Percentiles rank a stretch among this genome's conserved stretches.
Evolutionary conservation across 2,888 invertebrate genomes (phyloP).

Genomic region (Miltochrista miniata): DNA sequence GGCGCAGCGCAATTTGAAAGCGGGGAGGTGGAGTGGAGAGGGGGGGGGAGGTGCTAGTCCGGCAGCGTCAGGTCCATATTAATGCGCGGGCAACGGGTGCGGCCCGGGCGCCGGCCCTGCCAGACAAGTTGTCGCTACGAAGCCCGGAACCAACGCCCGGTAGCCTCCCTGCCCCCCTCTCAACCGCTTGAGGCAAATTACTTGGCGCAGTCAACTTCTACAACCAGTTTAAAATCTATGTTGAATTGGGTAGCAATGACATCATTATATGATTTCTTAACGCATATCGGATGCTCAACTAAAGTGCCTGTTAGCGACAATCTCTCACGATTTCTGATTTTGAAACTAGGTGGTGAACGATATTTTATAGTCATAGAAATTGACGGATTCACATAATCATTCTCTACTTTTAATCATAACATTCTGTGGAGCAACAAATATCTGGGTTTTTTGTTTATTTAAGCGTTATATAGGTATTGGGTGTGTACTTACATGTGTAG

Average conservation of each 20-base stretch:
- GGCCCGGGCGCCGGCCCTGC: conserved; percentile 58
- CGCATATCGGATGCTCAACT: background rate
- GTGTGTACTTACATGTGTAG: too few species aligned
- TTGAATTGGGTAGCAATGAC: conserved; percentile 42
- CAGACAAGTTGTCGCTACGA: conserved; percentile 80
- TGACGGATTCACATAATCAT: background rate
- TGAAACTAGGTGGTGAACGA: background rate
- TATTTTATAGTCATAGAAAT: background rate
- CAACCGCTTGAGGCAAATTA: conserved; percentile 49
- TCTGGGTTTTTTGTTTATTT: too few species aligned
- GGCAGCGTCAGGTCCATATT: conserved; percentile 59
- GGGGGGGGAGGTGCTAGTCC: conserved; percentile 34
- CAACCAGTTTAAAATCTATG: conserved; percentile 53
- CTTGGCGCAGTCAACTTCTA: conserved; percentile 48
- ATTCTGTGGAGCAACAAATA: background rate
- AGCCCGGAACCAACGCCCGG: conserved; percentile 49
- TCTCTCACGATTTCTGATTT: background rate
- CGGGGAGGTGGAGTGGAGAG: conserved; percentile 34
- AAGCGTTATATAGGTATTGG: too few species aligned
- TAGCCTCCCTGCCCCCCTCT: conserved; percentile 37
- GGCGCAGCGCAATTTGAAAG: conserved; percentile 50
- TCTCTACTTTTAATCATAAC: background rate
- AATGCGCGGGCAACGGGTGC: conserved; percentile 44
- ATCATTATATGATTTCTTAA: conserved; percentile 13
- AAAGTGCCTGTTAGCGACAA: background rate